Base-by-base conservation (phyloP, 2,888 invertebrate species). In the Trissonchulus latispiculum region DNA sequence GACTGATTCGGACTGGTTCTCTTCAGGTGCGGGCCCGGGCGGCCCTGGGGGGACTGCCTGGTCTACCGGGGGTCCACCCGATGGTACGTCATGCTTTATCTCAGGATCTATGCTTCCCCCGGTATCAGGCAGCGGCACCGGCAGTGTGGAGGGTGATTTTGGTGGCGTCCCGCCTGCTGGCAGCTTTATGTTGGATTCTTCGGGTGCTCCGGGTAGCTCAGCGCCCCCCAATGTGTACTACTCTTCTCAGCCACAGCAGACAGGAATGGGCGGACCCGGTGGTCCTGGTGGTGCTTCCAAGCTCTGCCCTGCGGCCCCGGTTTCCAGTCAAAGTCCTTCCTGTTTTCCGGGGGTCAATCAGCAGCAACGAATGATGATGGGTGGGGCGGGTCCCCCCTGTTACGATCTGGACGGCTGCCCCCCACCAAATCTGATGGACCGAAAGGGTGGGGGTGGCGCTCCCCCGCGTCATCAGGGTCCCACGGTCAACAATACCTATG, bases 401-500 rank as follows among this genome's bases (percentile, higher is more conserved):
- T 48, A 48, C 48, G 48, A 48, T 48, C 48, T 48, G 48, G 48
- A 48, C 48, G 8, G 23, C 8, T 48, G 48, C 48, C 8, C 8
- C 48, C 8, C 8, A 8, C 48, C 48, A 15, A 8, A 8, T 23
- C 48, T 15, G 48, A 23, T 8, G 8, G 8, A 8, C 48, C 8
- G 23, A 23, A 23, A 23, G 48, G 23, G 8, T 8, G 8, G 8
- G 8, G 48, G 48, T 48, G 23, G 23, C 48, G 8, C 48, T 48
- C 8, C 8, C 8, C 48, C 48, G 8, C 48, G 48, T 23, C 8
- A 8, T 8, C 48, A 48, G 48, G 48, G 8, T 23, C 81, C 80
- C 23, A 84, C 84, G 76, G 85, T 85, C 36, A 86, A 86, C 78
- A 86, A 86, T 79, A 85, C 85, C 1, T 86, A 83, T 77, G 85